Evolutionary conservation across 2,113 vertebrate genomes (phyloP).

Genomic region (Cygnus atratus): DNA sequence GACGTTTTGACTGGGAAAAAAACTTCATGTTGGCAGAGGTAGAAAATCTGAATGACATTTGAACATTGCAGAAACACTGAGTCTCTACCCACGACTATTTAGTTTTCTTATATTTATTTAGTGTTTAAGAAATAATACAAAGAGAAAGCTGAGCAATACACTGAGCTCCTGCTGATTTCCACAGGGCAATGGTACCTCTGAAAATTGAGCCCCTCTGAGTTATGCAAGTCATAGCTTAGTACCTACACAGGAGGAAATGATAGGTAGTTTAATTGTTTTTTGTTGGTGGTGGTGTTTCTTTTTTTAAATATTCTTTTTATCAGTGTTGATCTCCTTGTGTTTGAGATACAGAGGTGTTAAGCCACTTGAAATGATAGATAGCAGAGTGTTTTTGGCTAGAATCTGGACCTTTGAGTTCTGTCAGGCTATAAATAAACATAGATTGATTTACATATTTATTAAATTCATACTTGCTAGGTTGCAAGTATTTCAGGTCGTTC

Average conservation of each 20-base stretch:
- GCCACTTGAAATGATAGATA: constrained; percentile 43
- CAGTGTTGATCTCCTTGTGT: not conserved
- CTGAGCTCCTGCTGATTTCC: not conserved
- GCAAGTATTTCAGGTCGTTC: not conserved
- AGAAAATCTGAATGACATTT: not conserved
- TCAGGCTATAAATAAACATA: constrained; percentile 69
- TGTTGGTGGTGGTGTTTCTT: not conserved
- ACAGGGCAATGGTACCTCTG: not conserved
- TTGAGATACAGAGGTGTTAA: constrained; percentile 46
- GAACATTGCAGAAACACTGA: not conserved
- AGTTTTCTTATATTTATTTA: not conserved
- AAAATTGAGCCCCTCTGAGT: not conserved
- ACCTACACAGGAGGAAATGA: not conserved
- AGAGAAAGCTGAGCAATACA: not conserved
- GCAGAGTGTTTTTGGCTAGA: constrained; percentile 31
- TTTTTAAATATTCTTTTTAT: not conserved
- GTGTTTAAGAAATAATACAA: not conserved
- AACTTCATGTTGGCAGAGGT: not conserved
- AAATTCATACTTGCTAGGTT: constrained; percentile 41
- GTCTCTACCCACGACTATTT: not conserved
- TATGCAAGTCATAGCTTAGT: not conserved
- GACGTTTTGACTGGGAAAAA: not conserved
- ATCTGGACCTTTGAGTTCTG: constrained; percentile 37
- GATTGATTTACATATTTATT: constrained; percentile 72
- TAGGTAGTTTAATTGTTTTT: not conserved